These are phyloP conservation scores for Tribolium madens DNA, from an alignment of 1,140 invertebrate species.

Conservation along the genomic window DNA sequence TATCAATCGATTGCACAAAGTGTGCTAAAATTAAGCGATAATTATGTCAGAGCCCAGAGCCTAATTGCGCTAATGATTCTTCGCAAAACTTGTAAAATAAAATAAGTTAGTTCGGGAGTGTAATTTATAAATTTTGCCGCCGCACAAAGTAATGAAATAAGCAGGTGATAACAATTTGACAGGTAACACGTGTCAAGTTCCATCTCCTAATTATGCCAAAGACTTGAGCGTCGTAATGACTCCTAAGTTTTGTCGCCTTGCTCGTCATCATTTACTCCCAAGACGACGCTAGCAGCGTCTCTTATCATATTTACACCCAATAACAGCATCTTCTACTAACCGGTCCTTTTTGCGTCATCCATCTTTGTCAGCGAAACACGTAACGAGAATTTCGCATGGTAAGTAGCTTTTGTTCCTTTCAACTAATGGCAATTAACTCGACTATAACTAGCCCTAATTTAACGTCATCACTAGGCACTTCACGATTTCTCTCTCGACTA, in stretches of 20 bases:
- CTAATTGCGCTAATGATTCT: conserved; percentile 14
- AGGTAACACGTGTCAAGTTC: conserved; percentile 49
- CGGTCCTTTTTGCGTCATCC: conserved; percentile 14
- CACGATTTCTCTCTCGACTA: conserved; percentile 28
- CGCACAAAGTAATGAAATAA: conserved; percentile 40
- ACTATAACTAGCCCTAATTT: conserved; percentile 52
- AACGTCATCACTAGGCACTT: conserved; percentile 38
- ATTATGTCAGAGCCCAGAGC: background rate
- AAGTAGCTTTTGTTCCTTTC: conserved; percentile 46
- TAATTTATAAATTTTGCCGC: conserved; percentile 35
- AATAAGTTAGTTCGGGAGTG: conserved; percentile 4
- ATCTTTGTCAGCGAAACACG: conserved; percentile 45
- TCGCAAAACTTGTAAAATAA: conserved; percentile 15
- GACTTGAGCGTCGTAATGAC: conserved; percentile 42
- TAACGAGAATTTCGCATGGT: conserved; percentile 43
- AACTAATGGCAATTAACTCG: conserved; percentile 51
- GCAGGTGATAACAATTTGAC: conserved; percentile 50
- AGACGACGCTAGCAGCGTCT: background rate
- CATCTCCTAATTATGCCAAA: conserved; percentile 50
- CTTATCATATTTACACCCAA: conserved; percentile 46
- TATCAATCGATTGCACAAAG: background rate
- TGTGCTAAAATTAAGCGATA: background rate
- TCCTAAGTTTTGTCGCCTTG: conserved; percentile 46
- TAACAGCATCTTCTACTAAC: background rate
- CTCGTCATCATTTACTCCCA: conserved; percentile 24